A percentile compares a stretch with the other conserved stretches of the same genome.
Evolutionary conservation across 1,140 invertebrate genomes (phyloP).

Genomic region (Atta texana): DNA sequence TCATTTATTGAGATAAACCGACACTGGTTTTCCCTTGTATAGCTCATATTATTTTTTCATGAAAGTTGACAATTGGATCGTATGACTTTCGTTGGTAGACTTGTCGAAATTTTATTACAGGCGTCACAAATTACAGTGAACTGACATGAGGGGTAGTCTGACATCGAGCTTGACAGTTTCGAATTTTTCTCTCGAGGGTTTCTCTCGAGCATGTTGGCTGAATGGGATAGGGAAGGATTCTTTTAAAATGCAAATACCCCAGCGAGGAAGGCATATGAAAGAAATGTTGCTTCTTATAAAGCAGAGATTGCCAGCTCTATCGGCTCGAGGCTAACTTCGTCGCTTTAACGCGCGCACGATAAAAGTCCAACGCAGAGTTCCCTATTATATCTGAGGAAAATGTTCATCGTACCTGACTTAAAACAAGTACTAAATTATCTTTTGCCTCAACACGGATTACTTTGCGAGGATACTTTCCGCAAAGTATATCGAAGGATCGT

Average conservation of each 20-base stretch:
- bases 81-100: constrained; percentile 44
- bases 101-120: constrained; percentile 62
- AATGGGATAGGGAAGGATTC: constrained; percentile 70
- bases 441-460: constrained; percentile 28
- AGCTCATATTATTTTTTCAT: constrained; percentile 22
- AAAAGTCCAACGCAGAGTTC: constrained; percentile 62
- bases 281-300: constrained; percentile 78
- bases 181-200: constrained; percentile 80
- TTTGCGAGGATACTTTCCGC: constrained; percentile 53
- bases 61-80: constrained; percentile 29
- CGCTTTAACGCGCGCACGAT: constrained; percentile 61
- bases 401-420: constrained; percentile 54
- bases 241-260: constrained; percentile 84
- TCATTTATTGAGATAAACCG: background rate
- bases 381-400: constrained; percentile 47
- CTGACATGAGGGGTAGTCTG: constrained; percentile 75
- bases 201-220: constrained; percentile 25
- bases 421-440: constrained; percentile 69
- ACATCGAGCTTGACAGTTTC: constrained; percentile 78
- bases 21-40: constrained; percentile 1
- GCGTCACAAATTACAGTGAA: constrained; percentile 71
- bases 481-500: constrained; percentile 52
- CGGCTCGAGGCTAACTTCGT: constrained; percentile 65
- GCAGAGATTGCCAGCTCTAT: constrained; percentile 68
- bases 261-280: constrained; percentile 72